Conservation (phyloP, 2,113 vertebrate species). For the Pleuronectes platessa region DNA sequence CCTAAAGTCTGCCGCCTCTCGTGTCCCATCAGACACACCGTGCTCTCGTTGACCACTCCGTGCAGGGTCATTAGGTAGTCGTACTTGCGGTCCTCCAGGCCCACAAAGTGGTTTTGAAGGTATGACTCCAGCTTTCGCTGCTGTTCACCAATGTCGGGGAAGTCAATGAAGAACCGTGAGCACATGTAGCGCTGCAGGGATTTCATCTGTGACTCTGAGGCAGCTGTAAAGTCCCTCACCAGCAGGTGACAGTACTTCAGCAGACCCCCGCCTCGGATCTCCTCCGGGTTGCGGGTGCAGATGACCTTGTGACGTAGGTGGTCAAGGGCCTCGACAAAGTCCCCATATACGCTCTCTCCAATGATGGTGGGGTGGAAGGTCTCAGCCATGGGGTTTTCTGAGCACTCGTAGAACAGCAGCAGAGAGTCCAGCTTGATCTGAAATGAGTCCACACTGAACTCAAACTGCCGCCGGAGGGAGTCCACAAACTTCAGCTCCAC, state of each 20-base stretch:
- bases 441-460: conserved; percentile 99
- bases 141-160: conserved; percentile 97
- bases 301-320: conserved; percentile 97
- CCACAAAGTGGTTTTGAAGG: conserved; percentile 99
- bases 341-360: conserved; percentile 96
- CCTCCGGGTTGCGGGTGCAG: conserved; percentile 96
- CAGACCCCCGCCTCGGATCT: conserved; percentile 97
- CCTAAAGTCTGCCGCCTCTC: conserved; percentile 97
- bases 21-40: conserved; percentile 99
- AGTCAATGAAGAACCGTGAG: conserved; percentile 99
- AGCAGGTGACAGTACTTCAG: conserved; percentile 99
- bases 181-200: conserved; percentile 99
- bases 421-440: conserved; percentile 99
- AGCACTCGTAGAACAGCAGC: conserved; percentile 97
- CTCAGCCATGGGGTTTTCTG: conserved; percentile 96
- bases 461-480: conserved; percentile 96
- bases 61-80: conserved; percentile 99
- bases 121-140: conserved; percentile 99
- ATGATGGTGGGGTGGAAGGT: conserved; percentile 98
- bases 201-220: conserved; percentile 95
- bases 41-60: conserved; percentile 97
- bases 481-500: conserved; percentile 99
- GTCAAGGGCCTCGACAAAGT: conserved; percentile 94
- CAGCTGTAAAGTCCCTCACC: conserved; percentile 94
- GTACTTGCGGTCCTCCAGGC: conserved; percentile 99